phyloP scores from a whole-genome alignment of 2,113 vertebrate genomes.

The Saguinus imperator region DNA sequence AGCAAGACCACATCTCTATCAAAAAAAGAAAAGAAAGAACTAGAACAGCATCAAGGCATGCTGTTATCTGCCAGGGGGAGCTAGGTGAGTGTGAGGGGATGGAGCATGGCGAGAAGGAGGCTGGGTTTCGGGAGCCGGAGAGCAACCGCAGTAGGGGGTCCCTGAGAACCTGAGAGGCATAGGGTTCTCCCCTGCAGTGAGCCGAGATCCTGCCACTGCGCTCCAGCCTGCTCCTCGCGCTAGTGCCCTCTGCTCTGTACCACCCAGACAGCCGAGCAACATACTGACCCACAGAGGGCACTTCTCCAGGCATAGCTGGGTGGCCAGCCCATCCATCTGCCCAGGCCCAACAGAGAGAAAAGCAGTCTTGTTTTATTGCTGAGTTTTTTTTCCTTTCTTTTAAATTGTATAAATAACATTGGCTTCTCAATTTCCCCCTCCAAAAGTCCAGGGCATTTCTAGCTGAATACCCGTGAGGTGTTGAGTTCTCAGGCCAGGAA shows the following conservation, averaged over 20 bases:
- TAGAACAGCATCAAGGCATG: too few species aligned
- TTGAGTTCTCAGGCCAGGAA: not conserved
- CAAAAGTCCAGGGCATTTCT: not conserved
- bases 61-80: conserved; percentile 96
- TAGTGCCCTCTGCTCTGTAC: too few species aligned
- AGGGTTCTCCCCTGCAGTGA: too few species aligned
- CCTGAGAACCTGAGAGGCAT: too few species aligned
- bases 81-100: conserved; percentile 86
- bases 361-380: not conserved
- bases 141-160: rapidly evolving
- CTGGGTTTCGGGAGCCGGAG: rapidly evolving
- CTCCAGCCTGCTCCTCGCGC: too few species aligned
- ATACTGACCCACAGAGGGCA: not conserved
- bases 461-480: rapidly evolving
- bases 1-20: too few species aligned
- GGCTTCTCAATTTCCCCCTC: not conserved
- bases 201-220: rapidly evolving
- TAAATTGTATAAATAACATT: not conserved
- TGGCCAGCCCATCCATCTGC: not conserved
- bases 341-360: not conserved
- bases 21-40: too few species aligned
- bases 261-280: not conserved
- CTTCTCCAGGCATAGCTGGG: not conserved
- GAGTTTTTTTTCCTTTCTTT: not conserved
- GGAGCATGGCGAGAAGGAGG: rapidly evolving